Percentiles rank a stretch among this genome's conserved stretches.
Evolutionary conservation across 1,140 invertebrate species (phyloP).

Genomic region (Drosophila lacertosa): DNA sequence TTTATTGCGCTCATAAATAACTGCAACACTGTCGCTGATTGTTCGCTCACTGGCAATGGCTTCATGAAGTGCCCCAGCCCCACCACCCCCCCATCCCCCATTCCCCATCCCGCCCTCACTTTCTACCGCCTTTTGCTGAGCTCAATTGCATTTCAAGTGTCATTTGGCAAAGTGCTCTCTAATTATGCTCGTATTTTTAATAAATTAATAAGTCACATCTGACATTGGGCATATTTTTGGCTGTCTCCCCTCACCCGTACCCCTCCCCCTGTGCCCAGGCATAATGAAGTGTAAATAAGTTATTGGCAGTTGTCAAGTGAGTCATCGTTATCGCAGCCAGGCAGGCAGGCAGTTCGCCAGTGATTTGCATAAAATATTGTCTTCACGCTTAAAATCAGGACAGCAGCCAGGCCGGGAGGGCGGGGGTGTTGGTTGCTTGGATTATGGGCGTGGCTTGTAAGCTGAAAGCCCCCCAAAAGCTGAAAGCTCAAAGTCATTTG

Average conservation of each 20-base stretch:
- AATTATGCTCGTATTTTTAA: constrained; percentile 81
- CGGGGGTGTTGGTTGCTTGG: too few species aligned
- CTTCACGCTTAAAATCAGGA: constrained; percentile 34
- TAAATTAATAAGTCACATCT: constrained; percentile 80
- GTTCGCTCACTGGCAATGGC: constrained; percentile 66
- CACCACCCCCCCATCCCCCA: not conserved
- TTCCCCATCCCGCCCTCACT: too few species aligned
- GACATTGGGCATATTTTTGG: constrained; percentile 70
- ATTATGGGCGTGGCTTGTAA: not conserved
- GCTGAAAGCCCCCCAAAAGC: not conserved
- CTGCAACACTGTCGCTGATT: constrained; percentile 80
- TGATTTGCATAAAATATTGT: constrained; percentile 83
- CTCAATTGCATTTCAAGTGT: constrained; percentile 77
- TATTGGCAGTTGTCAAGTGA: constrained; percentile 81
- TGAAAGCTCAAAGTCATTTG: constrained; percentile 68
- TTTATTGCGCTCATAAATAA: constrained; percentile 83
- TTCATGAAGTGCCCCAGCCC: constrained; percentile 28
- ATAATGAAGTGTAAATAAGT: constrained; percentile 83
- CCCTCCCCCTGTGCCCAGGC: constrained; percentile 16
- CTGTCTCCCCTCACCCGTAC: not conserved
- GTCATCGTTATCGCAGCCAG: constrained; percentile 66
- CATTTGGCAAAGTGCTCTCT: constrained; percentile 80
- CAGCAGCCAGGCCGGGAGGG: constrained; percentile 20
- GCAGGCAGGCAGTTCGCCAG: constrained; percentile 46
- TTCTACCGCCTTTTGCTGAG: too few species aligned